A percentile compares a stretch with the other conserved stretches of the same genome.
These are phyloP conservation scores for Archivesica marissinica DNA, from an alignment of 1,140 invertebrate genomes.

Conservation along the genomic window DNA sequence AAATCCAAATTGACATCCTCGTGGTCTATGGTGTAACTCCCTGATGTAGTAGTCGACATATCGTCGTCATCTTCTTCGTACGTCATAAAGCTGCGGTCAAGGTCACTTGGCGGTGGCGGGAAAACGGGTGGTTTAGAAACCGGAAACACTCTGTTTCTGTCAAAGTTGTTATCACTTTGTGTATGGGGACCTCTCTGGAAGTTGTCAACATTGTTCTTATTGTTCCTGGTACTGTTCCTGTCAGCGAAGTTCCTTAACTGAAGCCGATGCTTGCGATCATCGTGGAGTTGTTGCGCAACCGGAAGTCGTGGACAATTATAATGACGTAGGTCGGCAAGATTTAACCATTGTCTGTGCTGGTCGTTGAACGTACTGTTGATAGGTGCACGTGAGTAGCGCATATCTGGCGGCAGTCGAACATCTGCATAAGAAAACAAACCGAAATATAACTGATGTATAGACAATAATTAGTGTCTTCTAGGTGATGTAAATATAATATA, in stretches of 20 bases:
- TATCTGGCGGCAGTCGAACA: constrained; percentile 3
- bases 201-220: not conserved
- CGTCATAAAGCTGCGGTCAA: constrained; percentile 57
- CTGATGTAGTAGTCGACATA: constrained; percentile 59
- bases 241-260: constrained; percentile 36
- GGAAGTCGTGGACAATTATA: constrained; percentile 48
- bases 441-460: too few relatives aligned
- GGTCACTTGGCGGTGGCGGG: constrained; percentile 39
- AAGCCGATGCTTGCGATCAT: constrained; percentile 43
- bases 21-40: constrained; percentile 62
- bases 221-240: constrained; percentile 1
- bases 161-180: constrained; percentile 43
- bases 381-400: constrained; percentile 8
- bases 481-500: too few relatives aligned
- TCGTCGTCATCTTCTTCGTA: constrained; percentile 60
- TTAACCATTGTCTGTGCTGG: constrained; percentile 39
- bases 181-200: not conserved
- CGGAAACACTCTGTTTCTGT: constrained; percentile 22
- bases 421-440: constrained; percentile 29
- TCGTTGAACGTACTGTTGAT: constrained; percentile 49
- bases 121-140: constrained; percentile 8
- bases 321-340: constrained; percentile 53
- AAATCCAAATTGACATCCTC: constrained; percentile 51
- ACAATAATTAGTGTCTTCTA: too few relatives aligned
- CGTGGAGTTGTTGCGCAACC: constrained; percentile 50